Conservation (phyloP, 1,140 invertebrate species). For the Lepidurus couesii region DNA sequence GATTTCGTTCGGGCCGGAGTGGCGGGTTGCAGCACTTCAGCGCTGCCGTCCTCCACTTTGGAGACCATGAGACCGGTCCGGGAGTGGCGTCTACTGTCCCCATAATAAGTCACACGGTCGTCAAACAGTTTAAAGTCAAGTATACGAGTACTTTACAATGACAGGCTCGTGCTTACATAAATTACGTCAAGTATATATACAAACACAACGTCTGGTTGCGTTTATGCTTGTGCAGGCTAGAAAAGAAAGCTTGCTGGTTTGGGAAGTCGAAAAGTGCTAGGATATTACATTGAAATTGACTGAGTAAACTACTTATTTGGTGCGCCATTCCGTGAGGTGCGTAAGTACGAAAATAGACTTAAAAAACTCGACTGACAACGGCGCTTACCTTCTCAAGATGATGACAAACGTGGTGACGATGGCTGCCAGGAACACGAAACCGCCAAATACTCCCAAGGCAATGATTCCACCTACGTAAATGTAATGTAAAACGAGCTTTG, state of each 20-base stretch:
- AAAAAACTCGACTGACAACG: not conserved
- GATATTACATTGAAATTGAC: not conserved
- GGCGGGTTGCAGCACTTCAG: not conserved
- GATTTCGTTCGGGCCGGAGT: not conserved
- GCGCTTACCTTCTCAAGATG: constrained; percentile 74
- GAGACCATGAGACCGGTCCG: not conserved
- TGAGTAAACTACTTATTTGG: not conserved
- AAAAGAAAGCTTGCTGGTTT: not conserved
- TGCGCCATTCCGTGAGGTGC: not conserved
- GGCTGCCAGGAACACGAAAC: constrained; percentile 80
- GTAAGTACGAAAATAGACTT: constrained; percentile 14
- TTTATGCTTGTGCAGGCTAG: not conserved
- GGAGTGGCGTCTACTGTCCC: not conserved
- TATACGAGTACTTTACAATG: too few relatives aligned
- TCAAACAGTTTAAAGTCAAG: not conserved
- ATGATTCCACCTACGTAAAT: constrained; percentile 65
- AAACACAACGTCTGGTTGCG: not conserved
- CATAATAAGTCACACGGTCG: not conserved
- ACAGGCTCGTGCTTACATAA: not conserved
- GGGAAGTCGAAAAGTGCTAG: not conserved
- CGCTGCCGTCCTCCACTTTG: not conserved
- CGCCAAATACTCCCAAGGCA: constrained; percentile 79
- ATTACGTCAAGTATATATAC: not conserved
- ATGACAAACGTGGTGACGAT: constrained; percentile 84
- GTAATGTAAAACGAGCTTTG: not conserved